phyloP scores from a whole-genome alignment of 2,113 vertebrate genomes.

The Zosterops borbonicus region DNA sequence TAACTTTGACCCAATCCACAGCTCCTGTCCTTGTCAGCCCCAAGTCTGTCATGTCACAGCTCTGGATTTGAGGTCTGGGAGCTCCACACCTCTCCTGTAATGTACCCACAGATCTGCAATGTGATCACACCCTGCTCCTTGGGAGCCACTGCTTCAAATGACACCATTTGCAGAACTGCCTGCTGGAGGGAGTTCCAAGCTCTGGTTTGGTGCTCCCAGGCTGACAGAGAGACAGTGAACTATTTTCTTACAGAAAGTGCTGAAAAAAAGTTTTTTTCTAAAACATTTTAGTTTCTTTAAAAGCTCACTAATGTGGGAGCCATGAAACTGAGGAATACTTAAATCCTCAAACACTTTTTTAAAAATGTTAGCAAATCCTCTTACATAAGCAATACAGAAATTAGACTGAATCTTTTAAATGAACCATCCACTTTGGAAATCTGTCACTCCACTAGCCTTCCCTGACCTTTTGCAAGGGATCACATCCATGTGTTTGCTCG shows the following conservation, averaged over 20 bases:
- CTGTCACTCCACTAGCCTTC: not conserved
- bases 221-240: not conserved
- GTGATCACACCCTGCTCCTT: fast-evolving
- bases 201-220: not conserved
- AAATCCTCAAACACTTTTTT: not conserved
- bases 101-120: not conserved
- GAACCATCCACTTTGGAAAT: not conserved
- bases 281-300: not conserved
- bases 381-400: not conserved
- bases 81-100: not conserved
- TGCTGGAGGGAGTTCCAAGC: not conserved
- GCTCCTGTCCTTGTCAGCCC: not conserved
- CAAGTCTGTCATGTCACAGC: not conserved
- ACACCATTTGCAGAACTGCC: not conserved
- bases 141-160: not conserved
- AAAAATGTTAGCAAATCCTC: not conserved
- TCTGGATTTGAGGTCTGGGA: not conserved
- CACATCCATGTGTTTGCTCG: not conserved
- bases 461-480: not conserved
- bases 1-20: fast-evolving
- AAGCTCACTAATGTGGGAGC: not conserved
- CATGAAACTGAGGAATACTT: not conserved
- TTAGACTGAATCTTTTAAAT: not conserved
- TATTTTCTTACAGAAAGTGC: not conserved
- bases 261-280: not conserved